phyloP scores from a whole-genome alignment of 53 echinoderm and acorn worm genomes.

The Pentamera pediparva region DNA sequence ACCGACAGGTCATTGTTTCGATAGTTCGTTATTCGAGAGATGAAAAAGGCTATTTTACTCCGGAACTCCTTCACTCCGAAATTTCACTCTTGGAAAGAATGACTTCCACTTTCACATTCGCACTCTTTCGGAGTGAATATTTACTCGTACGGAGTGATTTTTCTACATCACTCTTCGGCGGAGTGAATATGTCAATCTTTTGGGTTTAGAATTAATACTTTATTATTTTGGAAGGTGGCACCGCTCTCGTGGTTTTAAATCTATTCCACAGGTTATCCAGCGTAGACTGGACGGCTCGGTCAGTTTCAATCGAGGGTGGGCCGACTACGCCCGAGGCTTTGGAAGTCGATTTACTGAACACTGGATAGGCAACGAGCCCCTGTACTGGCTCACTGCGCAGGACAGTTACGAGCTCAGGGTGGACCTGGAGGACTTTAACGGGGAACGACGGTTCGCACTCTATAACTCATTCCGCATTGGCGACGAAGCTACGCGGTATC shows the following conservation, averaged over 20 bases:
- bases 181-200: too few species aligned
- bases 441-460: slow-evolving; percentile 29
- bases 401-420: slow-evolving; percentile 47
- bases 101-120: too few species aligned
- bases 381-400: slow-evolving; percentile 48
- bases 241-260: too few species aligned
- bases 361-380: slow-evolving; percentile 68
- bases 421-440: slow-evolving; percentile 53
- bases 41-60: too few species aligned
- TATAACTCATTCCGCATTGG: slow-evolving; percentile 63
- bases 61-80: background rate
- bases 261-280: slow-evolving; percentile 75
- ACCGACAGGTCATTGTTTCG: too few species aligned
- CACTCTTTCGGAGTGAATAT: too few species aligned
- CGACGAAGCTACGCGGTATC: slow-evolving; percentile 47
- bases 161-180: too few species aligned
- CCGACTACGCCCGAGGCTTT: slow-evolving; percentile 53
- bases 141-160: too few species aligned
- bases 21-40: too few species aligned
- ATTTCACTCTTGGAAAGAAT: too few species aligned
- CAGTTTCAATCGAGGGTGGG: slow-evolving; percentile 50
- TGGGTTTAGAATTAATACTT: too few species aligned
- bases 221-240: background rate
- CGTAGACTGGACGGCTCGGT: slow-evolving; percentile 50
- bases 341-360: slow-evolving; percentile 51